phyloP scores from a whole-genome alignment of 2,888 invertebrate genomes.

The Bembecia ichneumoniformis region DNA sequence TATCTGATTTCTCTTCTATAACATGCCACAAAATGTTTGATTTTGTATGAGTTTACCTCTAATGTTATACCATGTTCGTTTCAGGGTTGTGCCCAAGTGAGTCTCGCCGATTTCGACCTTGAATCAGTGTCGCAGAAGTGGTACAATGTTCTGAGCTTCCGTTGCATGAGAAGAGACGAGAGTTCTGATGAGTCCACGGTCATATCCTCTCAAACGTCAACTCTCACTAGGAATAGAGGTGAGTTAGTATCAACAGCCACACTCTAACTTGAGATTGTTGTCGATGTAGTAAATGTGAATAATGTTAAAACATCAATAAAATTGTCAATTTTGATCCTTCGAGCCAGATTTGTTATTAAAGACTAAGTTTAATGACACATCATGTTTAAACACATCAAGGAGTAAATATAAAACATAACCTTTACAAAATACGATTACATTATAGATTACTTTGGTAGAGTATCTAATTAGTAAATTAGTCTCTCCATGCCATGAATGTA shows the following conservation, averaged over 20 bases:
- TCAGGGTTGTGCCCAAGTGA: conserved; percentile 96
- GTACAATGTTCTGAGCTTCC: conserved; percentile 91
- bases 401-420: neutral
- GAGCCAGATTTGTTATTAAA: neutral
- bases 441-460: neutral
- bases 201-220: conserved; percentile 96
- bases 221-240: conserved; percentile 90
- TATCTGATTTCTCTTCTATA: conserved; percentile 25
- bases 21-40: conserved; percentile 1
- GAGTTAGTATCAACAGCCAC: conserved; percentile 19
- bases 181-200: conserved; percentile 97
- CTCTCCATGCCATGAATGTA: neutral
- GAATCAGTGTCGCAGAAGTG: conserved; percentile 86
- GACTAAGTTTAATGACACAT: neutral
- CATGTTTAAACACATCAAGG: neutral
- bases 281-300: neutral
- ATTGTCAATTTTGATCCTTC: neutral
- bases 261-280: conserved; percentile 1
- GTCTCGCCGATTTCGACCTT: conserved; percentile 93
- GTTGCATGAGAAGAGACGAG: conserved; percentile 80
- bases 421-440: neutral
- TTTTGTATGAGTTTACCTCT: neutral
- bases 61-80: conserved; percentile 3
- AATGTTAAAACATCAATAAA: neutral
- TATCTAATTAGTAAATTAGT: neutral